phyloP scores from a whole-genome alignment of 1,140 invertebrate genomes.

The Trypoxylus dichotomus region DNA sequence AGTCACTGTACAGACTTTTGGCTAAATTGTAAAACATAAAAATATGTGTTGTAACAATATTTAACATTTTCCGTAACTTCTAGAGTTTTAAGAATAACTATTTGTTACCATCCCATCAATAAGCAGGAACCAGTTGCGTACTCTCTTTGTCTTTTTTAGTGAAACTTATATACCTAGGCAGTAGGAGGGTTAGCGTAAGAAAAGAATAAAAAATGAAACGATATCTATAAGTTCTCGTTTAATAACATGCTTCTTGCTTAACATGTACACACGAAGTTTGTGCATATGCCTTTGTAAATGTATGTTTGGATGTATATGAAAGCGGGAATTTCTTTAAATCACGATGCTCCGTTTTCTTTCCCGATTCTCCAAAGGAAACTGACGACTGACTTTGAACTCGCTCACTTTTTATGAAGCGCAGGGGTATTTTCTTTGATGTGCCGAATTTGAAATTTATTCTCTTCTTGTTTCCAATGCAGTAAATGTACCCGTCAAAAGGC shows the following conservation, averaged over 20 bases:
- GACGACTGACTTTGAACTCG: neutral
- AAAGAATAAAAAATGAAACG: too few species aligned
- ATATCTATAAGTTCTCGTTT: neutral
- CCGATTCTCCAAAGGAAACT: neutral
- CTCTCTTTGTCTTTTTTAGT: too few species aligned
- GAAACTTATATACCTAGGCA: too few species aligned
- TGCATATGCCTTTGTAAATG: neutral
- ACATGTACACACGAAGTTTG: neutral
- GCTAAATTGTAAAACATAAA: too few species aligned
- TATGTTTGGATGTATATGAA: neutral
- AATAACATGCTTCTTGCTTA: neutral
- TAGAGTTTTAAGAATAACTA: too few species aligned
- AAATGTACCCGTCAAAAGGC: neutral
- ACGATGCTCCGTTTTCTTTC: neutral
- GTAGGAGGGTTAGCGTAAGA: too few species aligned
- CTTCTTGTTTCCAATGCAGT: neutral
- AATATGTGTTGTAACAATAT: too few species aligned
- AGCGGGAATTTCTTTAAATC: slow-evolving; percentile 2
- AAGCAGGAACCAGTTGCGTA: too few species aligned
- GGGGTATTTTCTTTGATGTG: neutral
- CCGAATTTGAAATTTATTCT: slow-evolving; percentile 3
- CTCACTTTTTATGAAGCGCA: neutral
- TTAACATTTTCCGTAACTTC: too few species aligned
- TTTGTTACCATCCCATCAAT: too few species aligned
- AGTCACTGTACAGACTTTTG: too few species aligned